Evolutionary conservation across 2,797 vertebrate genomes (phyloP).

Genomic region (Epinephelus awoara): DNA sequence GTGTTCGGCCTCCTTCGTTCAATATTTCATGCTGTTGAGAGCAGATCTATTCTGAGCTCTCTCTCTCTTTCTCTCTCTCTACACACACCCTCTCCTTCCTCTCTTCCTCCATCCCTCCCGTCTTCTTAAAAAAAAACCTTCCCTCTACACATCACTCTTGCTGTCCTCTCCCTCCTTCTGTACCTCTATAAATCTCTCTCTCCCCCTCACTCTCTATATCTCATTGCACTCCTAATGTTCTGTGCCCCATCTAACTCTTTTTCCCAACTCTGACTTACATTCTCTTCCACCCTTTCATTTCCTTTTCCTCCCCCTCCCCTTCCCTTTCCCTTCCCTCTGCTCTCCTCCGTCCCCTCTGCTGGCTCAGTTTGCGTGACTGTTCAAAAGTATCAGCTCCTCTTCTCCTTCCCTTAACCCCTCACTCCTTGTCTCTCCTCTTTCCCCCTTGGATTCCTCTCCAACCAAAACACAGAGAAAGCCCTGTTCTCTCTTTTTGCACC

Average conservation of each 20-base stretch:
- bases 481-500: conserved; percentile 78
- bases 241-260: conserved; percentile 75
- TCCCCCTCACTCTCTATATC: conserved; percentile 71
- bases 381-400: conserved; percentile 68
- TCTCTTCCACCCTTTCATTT: conserved; percentile 62
- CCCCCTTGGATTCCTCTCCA: conserved; percentile 69
- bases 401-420: conserved; percentile 69
- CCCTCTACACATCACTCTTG: conserved; percentile 81
- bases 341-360: conserved; percentile 26
- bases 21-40: conserved; percentile 89
- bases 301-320: conserved; percentile 5
- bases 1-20: conserved; percentile 84
- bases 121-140: conserved; percentile 61
- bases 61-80: conserved; percentile 60
- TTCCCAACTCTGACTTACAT: conserved; percentile 62
- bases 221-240: conserved; percentile 83
- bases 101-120: conserved; percentile 51
- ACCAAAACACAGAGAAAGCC: conserved; percentile 76
- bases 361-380: conserved; percentile 71
- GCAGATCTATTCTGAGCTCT: conserved; percentile 88
- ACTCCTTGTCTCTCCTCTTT: conserved; percentile 48
- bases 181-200: conserved; percentile 81
- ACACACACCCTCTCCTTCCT: conserved; percentile 34
- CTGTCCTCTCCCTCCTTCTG: conserved; percentile 78
- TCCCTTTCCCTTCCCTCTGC: neutral